Evolutionary conservation across 1,140 invertebrate species (phyloP).

Genomic region (Chrysopa pallens): DNA sequence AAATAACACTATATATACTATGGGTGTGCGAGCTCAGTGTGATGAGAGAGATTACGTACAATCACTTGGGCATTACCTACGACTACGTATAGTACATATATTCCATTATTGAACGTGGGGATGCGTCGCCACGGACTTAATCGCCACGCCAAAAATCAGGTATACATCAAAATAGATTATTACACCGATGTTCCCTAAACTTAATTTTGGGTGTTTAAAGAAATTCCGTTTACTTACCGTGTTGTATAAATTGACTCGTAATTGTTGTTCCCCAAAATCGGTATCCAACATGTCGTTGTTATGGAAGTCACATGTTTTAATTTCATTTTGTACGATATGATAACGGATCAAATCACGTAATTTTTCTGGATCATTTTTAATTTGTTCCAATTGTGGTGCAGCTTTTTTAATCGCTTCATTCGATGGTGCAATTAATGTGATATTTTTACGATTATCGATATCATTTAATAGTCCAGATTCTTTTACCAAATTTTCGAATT

Average conservation of each 20-base stretch:
- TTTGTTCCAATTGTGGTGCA: conserved; percentile 20
- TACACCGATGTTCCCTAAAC: too few species aligned
- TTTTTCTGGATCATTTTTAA: conserved; percentile 23
- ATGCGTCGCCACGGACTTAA: neutral
- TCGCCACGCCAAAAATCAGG: too few species aligned
- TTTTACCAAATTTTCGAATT: conserved; percentile 27
- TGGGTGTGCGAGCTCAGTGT: too few species aligned
- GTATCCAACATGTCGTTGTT: conserved; percentile 28
- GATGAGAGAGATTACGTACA: too few species aligned
- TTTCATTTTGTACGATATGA: conserved; percentile 31
- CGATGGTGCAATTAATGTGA: conserved; percentile 41
- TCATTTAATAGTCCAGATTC: conserved; percentile 34
- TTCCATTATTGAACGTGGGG: too few species aligned
- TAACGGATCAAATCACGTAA: conserved; percentile 33
- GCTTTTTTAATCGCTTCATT: conserved; percentile 35
- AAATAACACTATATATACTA: too few species aligned
- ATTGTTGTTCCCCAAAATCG: conserved; percentile 19
- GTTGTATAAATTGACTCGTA: conserved; percentile 37
- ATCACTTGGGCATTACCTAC: too few species aligned
- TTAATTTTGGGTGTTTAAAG: too few species aligned
- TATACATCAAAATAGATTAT: too few species aligned
- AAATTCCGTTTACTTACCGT: conserved; percentile 27
- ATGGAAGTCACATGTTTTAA: conserved; percentile 28
- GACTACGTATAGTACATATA: too few species aligned
- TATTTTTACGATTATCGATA: conserved; percentile 32